These are phyloP conservation scores for Azorinus chamasolen DNA, from an alignment of 2,888 invertebrate species.

Conservation along the genomic window DNA sequence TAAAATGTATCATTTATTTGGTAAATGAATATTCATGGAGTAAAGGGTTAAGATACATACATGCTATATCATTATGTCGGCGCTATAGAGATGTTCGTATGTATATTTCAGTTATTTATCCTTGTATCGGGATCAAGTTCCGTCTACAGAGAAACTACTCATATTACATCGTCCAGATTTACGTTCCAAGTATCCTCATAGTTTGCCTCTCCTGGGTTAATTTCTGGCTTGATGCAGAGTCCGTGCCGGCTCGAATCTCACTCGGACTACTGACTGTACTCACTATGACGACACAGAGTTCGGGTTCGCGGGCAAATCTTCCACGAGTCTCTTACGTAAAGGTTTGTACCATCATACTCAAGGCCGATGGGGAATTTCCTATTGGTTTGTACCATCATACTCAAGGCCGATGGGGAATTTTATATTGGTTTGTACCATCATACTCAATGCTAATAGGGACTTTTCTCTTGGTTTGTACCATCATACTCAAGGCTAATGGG, in stretches of 20 bases:
- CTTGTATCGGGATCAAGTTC: conserved; percentile 64
- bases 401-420: too few relatives aligned
- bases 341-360: conserved; percentile 20
- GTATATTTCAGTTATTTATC: conserved; percentile 59
- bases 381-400: conserved; percentile 18
- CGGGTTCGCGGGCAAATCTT: conserved; percentile 64
- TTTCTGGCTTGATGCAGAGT: conserved; percentile 71
- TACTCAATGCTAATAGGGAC: too few relatives aligned
- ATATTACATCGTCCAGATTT: conserved; percentile 71
- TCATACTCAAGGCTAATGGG: too few relatives aligned
- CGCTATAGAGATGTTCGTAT: too few relatives aligned
- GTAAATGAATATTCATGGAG: too few relatives aligned
- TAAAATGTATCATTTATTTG: too few relatives aligned
- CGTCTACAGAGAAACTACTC: conserved; percentile 58
- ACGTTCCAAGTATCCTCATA: conserved; percentile 67
- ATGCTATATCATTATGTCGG: too few relatives aligned
- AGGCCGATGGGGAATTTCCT: too few relatives aligned
- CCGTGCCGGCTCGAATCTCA: conserved; percentile 69
- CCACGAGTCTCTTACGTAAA: conserved; percentile 69
- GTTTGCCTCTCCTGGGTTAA: conserved; percentile 72
- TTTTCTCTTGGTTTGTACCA: neutral
- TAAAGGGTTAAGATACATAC: too few relatives aligned
- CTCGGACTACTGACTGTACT: conserved; percentile 67
- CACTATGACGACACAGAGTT: conserved; percentile 70
- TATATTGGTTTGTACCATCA: neutral